A percentile compares a stretch with the other conserved stretches of the same genome.
These are phyloP conservation scores for Platyscelio sp. DNA, from an alignment of 2,888 invertebrate genomes.

Conservation along the genomic window DNA sequence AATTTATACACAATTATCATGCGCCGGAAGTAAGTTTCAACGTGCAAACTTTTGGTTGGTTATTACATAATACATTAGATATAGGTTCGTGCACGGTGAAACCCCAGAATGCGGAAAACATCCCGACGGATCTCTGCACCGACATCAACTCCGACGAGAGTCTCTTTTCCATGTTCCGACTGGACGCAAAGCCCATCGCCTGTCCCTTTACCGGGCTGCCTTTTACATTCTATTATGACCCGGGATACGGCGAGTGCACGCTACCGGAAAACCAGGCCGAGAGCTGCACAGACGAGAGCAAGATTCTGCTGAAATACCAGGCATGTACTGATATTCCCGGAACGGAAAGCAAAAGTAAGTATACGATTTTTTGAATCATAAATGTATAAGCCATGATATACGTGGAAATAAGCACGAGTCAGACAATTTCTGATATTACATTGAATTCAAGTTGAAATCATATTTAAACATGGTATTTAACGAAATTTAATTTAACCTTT, in stretches of 20 bases:
- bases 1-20: slow-evolving; percentile 64
- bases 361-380: too few relatives aligned
- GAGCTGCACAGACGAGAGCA: slow-evolving; percentile 94
- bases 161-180: slow-evolving; percentile 91
- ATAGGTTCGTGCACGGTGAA: too few relatives aligned
- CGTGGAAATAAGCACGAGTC: too few relatives aligned
- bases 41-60: slow-evolving; percentile 41
- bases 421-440: too few relatives aligned
- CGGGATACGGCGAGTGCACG: slow-evolving; percentile 91
- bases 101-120: too few relatives aligned
- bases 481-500: too few relatives aligned
- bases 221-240: slow-evolving; percentile 93
- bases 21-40: slow-evolving; percentile 31
- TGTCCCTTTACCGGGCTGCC: slow-evolving; percentile 94
- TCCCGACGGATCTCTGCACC: slow-evolving; percentile 87
- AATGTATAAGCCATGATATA: too few relatives aligned
- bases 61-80: too few relatives aligned
- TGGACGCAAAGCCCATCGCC: slow-evolving; percentile 89
- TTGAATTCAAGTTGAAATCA: too few relatives aligned
- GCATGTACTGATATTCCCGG: slow-evolving; percentile 93
- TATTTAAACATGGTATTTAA: too few relatives aligned
- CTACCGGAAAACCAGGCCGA: slow-evolving; percentile 93
- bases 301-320: slow-evolving; percentile 93
- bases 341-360: slow-evolving; percentile 92
- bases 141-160: slow-evolving; percentile 90